phyloP scores from a whole-genome alignment of 2,888 invertebrate species.

The Sialis fuliginosa region DNA sequence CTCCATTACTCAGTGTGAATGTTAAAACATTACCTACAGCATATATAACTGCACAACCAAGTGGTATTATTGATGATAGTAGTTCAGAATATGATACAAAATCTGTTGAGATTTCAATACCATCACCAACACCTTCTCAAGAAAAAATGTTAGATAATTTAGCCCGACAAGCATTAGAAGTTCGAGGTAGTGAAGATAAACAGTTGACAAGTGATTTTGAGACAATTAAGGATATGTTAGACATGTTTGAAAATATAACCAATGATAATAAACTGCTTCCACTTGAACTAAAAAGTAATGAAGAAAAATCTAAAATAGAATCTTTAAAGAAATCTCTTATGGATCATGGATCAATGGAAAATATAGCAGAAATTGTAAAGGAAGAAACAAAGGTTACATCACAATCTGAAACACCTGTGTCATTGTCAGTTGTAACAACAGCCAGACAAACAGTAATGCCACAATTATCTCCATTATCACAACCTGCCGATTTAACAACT shows the following conservation, averaged over 20 bases:
- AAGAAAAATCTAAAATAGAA: conserved; percentile 9
- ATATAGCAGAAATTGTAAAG: conserved; percentile 9
- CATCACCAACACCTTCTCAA: conserved; percentile 45
- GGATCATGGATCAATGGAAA: conserved; percentile 10
- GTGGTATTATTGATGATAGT: conserved; percentile 35
- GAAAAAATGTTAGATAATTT: conserved; percentile 44
- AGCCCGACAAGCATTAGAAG: conserved; percentile 35
- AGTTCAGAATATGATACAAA: conserved; percentile 38
- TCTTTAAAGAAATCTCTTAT: conserved; percentile 9
- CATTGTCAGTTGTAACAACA: conserved; percentile 18
- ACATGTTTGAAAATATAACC: conserved; percentile 48
- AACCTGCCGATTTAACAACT: conserved; percentile 51
- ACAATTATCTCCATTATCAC: conserved; percentile 51
- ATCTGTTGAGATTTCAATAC: conserved; percentile 46
- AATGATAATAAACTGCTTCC: conserved; percentile 3
- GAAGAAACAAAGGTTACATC: neutral
- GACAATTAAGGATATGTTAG: conserved; percentile 48
- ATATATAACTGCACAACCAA: conserved; percentile 35
- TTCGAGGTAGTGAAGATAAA: conserved; percentile 32
- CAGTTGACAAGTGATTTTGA: conserved; percentile 34
- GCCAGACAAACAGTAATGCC: conserved; percentile 36
- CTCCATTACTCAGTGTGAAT: conserved; percentile 22
- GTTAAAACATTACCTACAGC: conserved; percentile 35
- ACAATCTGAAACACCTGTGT: conserved; percentile 16
- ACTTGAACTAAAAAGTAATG: conserved; percentile 3